These are phyloP conservation scores for Opisthograptis luteolata DNA, from an alignment of 2,888 invertebrate genomes.

Conservation along the genomic window DNA sequence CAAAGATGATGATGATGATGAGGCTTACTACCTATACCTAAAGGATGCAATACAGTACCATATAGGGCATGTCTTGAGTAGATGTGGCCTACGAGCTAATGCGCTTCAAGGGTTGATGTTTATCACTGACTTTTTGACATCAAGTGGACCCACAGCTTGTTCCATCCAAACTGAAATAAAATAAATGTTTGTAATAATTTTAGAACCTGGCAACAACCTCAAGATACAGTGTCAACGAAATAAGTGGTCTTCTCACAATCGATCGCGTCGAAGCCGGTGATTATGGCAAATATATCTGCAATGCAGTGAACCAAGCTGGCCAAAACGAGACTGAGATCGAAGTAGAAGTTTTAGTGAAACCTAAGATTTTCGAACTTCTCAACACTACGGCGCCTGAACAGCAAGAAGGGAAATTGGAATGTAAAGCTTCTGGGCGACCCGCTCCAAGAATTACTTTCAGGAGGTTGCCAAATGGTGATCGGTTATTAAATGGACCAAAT, in stretches of 20 bases:
- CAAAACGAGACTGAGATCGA: constrained; percentile 87
- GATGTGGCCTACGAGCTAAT: no score
- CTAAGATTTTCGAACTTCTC: constrained; percentile 90
- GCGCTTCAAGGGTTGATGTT: no score
- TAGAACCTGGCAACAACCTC: constrained; percentile 87
- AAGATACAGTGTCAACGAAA: constrained; percentile 87
- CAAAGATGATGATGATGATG: no score
- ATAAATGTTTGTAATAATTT: constrained; percentile 35
- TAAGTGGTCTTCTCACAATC: constrained; percentile 89
- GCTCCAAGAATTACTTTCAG: constrained; percentile 91
- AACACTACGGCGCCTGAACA: constrained; percentile 88
- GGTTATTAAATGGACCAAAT: constrained; percentile 86
- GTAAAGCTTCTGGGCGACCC: constrained; percentile 92
- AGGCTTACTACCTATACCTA: no score
- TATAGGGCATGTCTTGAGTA: no score
- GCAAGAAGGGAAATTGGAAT: constrained; percentile 87
- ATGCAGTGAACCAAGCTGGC: constrained; percentile 92
- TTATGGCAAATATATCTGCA: constrained; percentile 91
- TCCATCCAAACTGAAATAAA: no score
- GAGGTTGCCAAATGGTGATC: constrained; percentile 87
- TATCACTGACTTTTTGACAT: no score
- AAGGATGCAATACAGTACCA: no score
- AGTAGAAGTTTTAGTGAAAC: constrained; percentile 90
- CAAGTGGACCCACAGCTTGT: no score
- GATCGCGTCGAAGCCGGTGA: constrained; percentile 90